These are phyloP conservation scores for Tenebrio molitor DNA, from an alignment of 1,140 invertebrate genomes.

Conservation along the genomic window DNA sequence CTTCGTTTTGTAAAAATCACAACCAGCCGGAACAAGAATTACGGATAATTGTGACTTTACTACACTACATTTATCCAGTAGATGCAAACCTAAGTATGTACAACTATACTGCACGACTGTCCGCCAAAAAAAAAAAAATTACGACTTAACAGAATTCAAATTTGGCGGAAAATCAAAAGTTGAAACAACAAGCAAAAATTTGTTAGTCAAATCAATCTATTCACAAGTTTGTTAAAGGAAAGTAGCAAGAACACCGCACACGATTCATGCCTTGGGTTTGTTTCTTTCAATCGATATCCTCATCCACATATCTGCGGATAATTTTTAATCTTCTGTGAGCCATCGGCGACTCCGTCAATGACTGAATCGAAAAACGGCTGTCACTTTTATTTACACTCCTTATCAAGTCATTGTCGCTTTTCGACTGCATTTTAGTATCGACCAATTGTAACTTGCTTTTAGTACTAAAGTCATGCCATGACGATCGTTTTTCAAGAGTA, in stretches of 20 bases:
- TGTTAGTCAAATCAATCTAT: conserved; percentile 10
- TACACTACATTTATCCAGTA: neutral
- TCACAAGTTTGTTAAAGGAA: neutral
- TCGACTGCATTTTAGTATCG: conserved; percentile 53
- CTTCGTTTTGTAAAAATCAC: neutral
- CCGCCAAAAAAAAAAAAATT: conserved; percentile 46
- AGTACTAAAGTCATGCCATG: conserved; percentile 50
- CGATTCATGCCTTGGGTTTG: conserved; percentile 40
- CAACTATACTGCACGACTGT: neutral
- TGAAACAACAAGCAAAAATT: neutral
- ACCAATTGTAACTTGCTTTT: neutral
- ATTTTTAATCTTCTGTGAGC: conserved; percentile 57
- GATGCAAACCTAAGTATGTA: conserved; percentile 48
- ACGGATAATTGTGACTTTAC: neutral
- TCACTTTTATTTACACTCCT: conserved; percentile 23
- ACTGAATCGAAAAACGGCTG: conserved; percentile 53
- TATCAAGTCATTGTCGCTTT: conserved; percentile 51
- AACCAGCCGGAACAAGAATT: conserved; percentile 2
- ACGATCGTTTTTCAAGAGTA: conserved; percentile 48
- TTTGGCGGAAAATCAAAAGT: neutral
- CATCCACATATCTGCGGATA: conserved; percentile 57
- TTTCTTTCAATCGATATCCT: conserved; percentile 52
- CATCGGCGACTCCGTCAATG: conserved; percentile 54
- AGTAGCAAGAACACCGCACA: conserved; percentile 18
- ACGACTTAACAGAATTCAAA: neutral